Evolutionary conservation across 2,888 invertebrate species (phyloP).

Genomic region (Noctua fimbriata): DNA sequence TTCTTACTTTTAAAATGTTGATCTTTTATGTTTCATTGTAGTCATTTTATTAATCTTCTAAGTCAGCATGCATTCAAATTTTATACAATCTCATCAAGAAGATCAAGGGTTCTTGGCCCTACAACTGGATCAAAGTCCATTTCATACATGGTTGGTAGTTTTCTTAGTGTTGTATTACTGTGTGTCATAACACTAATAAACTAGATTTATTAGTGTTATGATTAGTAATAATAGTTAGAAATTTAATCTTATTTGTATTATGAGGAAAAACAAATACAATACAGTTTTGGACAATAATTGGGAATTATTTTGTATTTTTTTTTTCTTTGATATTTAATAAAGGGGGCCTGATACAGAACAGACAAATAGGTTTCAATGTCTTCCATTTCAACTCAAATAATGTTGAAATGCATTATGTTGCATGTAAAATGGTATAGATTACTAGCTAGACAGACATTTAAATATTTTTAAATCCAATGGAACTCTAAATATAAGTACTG

Average conservation of each 20-base stretch:
- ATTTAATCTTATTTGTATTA: neutral
- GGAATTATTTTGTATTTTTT: neutral
- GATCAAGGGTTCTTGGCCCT: neutral
- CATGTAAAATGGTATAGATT: neutral
- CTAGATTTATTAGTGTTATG: neutral
- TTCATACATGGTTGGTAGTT: neutral
- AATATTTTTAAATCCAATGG: slow-evolving; percentile 5
- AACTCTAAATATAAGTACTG: neutral
- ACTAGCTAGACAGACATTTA: neutral
- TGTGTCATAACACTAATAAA: neutral
- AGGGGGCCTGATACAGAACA: neutral
- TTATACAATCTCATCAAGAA: neutral
- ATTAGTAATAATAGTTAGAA: neutral
- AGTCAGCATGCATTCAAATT: neutral
- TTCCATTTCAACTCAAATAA: neutral
- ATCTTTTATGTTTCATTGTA: neutral
- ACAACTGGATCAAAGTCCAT: neutral
- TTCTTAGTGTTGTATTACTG: neutral
- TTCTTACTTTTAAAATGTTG: neutral
- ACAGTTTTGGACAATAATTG: neutral
- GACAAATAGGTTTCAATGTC: neutral
- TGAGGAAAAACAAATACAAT: neutral
- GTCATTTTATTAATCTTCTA: neutral
- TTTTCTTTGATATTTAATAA: too few relatives aligned
- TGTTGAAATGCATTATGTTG: neutral